Conservation (phyloP, 2,797 vertebrate genomes). For the Coreius guichenoti region DNA sequence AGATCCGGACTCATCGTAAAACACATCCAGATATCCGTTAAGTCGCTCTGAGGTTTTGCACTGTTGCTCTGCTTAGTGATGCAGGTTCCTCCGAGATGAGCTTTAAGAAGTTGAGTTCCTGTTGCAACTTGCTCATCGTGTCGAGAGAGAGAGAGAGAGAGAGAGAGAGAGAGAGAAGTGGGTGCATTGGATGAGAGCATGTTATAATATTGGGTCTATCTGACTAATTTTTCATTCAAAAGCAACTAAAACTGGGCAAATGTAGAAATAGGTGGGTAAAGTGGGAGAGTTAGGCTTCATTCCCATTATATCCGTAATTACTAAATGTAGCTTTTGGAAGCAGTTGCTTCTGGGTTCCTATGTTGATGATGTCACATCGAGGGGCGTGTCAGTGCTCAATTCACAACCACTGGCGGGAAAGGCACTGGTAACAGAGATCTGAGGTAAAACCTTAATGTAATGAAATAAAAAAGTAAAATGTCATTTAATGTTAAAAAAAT, state of each 20-base stretch:
- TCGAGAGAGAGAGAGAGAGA: conserved; percentile 4
- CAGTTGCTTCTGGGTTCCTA: neutral
- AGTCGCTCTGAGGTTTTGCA: neutral
- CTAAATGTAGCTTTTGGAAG: neutral
- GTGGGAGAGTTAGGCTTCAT: neutral
- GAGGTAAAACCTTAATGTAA: neutral
- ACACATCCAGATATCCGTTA: neutral
- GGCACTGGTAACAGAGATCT: neutral
- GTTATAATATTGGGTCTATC: neutral
- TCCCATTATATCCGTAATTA: neutral
- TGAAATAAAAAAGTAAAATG: neutral
- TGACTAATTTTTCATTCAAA: neutral
- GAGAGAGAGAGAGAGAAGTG: conserved; percentile 7
- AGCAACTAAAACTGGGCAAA: neutral
- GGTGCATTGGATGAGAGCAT: neutral
- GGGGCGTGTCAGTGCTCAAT: neutral
- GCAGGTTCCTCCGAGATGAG: neutral
- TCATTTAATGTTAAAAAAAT: neutral
- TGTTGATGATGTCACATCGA: neutral
- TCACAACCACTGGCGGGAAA: neutral
- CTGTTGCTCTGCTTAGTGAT: neutral
- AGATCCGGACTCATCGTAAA: neutral
- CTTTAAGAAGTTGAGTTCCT: conserved; percentile 33
- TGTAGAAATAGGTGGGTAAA: neutral
- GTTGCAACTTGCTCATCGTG: conserved; percentile 23